Evolutionary conservation across 2,888 invertebrate species (phyloP).

Genomic region (Neria commutata): DNA sequence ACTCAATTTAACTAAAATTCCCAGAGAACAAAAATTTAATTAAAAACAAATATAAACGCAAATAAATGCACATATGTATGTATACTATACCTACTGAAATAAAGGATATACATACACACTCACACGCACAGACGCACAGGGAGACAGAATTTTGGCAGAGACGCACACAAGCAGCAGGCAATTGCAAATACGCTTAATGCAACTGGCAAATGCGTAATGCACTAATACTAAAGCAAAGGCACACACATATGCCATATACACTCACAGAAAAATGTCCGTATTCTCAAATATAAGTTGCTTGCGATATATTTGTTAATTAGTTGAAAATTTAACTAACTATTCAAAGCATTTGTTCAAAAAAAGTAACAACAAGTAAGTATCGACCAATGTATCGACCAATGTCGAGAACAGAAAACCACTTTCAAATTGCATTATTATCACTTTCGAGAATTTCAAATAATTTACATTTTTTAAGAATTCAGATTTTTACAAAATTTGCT

Average conservation of each 20-base stretch:
- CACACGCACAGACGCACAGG: slow-evolving; percentile 8
- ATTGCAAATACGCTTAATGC: slow-evolving; percentile 7
- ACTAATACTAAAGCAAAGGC: slow-evolving; percentile 1
- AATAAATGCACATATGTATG: slow-evolving; percentile 26
- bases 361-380: too few relatives aligned
- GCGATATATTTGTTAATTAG: too few relatives aligned
- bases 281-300: not conserved
- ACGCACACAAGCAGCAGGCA: not conserved
- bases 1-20: slow-evolving; percentile 51
- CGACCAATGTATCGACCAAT: too few relatives aligned
- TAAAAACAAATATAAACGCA: slow-evolving; percentile 53
- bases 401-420: too few relatives aligned
- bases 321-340: too few relatives aligned
- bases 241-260: slow-evolving; percentile 10
- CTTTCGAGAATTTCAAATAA: too few relatives aligned
- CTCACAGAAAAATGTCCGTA: not conserved
- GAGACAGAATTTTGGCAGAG: slow-evolving; percentile 2
- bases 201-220: slow-evolving; percentile 31
- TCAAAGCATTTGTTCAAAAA: too few relatives aligned
- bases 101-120: slow-evolving; percentile 6
- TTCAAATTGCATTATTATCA: too few relatives aligned
- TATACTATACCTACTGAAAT: slow-evolving; percentile 24
- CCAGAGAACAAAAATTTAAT: slow-evolving; percentile 50
- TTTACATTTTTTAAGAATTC: too few relatives aligned
- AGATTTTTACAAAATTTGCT: too few relatives aligned